Evolutionary conservation across 2,888 invertebrate genomes (phyloP).

Genomic region (Dryocosmus kuriphilus): DNA sequence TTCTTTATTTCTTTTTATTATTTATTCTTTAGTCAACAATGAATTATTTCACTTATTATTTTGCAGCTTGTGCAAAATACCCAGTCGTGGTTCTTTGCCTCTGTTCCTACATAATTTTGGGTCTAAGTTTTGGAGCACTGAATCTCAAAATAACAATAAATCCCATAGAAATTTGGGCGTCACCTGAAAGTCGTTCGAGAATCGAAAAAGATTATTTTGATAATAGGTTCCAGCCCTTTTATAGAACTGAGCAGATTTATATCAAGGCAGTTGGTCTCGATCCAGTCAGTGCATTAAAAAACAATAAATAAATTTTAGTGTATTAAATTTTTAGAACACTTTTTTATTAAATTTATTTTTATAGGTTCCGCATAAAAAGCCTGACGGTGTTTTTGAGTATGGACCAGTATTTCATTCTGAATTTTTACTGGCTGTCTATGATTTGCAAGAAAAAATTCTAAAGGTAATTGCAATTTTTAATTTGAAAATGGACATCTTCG

Average conservation of each 20-base stretch:
- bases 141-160: constrained; percentile 88
- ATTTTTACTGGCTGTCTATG: constrained; percentile 86
- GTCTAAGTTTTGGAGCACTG: constrained; percentile 84
- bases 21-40: neutral
- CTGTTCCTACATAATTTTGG: constrained; percentile 80
- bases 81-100: constrained; percentile 88
- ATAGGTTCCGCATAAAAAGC: constrained; percentile 74
- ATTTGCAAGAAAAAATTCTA: constrained; percentile 84
- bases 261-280: constrained; percentile 83
- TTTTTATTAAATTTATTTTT: neutral
- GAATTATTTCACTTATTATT: neutral
- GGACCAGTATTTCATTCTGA: constrained; percentile 89
- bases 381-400: constrained; percentile 79
- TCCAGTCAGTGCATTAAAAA: constrained; percentile 74
- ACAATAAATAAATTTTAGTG: neutral
- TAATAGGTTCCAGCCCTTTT: constrained; percentile 91
- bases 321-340: neutral
- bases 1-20: neutral
- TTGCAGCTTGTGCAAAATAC: constrained; percentile 85
- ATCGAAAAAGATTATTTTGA: constrained; percentile 93
- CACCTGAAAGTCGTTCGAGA: constrained; percentile 88
- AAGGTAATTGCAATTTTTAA: constrained; percentile 74
- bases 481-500: neutral
- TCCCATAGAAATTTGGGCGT: constrained; percentile 96
- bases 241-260: constrained; percentile 93